phyloP scores from a whole-genome alignment of 2,113 vertebrate species.

The Crypturellus undulatus region DNA sequence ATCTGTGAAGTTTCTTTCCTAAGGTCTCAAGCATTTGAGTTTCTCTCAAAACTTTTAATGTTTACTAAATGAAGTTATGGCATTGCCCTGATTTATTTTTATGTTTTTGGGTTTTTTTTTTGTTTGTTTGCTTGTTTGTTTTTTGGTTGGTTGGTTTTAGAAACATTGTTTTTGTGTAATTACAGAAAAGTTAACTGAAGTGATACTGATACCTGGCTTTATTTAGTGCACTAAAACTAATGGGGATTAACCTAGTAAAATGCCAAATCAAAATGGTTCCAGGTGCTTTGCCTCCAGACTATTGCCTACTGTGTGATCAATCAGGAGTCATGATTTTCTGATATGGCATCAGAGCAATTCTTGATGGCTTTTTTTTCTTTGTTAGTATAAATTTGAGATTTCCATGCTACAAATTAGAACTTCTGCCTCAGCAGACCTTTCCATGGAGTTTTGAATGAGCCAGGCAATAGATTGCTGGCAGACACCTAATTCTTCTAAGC shows the following conservation, averaged over 20 bases:
- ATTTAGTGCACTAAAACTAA: neutral
- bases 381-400: neutral
- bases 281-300: neutral
- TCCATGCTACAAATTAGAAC: neutral
- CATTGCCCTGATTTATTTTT: neutral
- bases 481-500: neutral
- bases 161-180: neutral
- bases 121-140: too few relatives aligned
- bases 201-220: neutral
- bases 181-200: neutral
- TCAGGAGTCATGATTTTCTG: neutral
- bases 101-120: too few relatives aligned
- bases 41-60: neutral
- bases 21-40: neutral
- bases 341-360: conserved; percentile 1
- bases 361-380: neutral
- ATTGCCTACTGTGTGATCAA: neutral
- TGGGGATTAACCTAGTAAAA: neutral
- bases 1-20: neutral
- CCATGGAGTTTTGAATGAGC: neutral
- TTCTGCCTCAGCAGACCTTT: neutral
- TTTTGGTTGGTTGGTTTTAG: neutral
- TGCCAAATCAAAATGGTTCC: neutral
- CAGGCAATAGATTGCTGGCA: neutral
- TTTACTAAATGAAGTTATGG: neutral